Percentiles rank a stretch among this genome's conserved stretches.
These are phyloP conservation scores for Axea sp. DNA, from an alignment of 2,888 invertebrate genomes.

Conservation along the genomic window DNA sequence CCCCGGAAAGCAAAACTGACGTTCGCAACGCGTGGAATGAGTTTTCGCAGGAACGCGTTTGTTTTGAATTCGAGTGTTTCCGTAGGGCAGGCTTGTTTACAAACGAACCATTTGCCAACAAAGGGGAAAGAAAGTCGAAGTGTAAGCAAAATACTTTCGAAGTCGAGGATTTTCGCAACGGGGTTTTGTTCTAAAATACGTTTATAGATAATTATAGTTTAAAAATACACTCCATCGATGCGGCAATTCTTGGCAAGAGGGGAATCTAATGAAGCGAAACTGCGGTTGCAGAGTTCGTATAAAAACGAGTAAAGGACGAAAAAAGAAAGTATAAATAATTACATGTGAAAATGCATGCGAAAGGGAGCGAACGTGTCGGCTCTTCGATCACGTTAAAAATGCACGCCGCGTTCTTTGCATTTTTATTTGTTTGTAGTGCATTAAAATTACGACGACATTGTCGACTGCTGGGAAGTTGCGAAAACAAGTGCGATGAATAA, in stretches of 20 bases:
- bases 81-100: too few relatives aligned
- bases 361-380: constrained; percentile 6
- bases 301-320: constrained; percentile 46
- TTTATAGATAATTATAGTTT: constrained; percentile 43
- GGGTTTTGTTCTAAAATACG: constrained; percentile 8
- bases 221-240: constrained; percentile 48
- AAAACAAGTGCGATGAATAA: too few relatives aligned
- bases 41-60: too few relatives aligned
- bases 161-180: neutral
- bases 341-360: constrained; percentile 30
- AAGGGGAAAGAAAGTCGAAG: too few relatives aligned
- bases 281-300: constrained; percentile 37
- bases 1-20: too few relatives aligned
- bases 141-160: neutral
- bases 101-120: too few relatives aligned
- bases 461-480: too few relatives aligned
- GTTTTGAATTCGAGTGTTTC: too few relatives aligned
- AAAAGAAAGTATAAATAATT: constrained; percentile 52
- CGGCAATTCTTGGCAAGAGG: constrained; percentile 35
- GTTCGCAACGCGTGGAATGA: too few relatives aligned
- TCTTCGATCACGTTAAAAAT: constrained; percentile 28
- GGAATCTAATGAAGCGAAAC: constrained; percentile 52
- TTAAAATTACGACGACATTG: constrained; percentile 6
- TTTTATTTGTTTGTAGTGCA: constrained; percentile 9
- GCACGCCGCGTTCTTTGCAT: neutral